Evolutionary conservation across 2,113 vertebrate genomes (phyloP), one percentile per base, ranked within the genome.

Genomic region (Hiodon alosoides): DNA sequence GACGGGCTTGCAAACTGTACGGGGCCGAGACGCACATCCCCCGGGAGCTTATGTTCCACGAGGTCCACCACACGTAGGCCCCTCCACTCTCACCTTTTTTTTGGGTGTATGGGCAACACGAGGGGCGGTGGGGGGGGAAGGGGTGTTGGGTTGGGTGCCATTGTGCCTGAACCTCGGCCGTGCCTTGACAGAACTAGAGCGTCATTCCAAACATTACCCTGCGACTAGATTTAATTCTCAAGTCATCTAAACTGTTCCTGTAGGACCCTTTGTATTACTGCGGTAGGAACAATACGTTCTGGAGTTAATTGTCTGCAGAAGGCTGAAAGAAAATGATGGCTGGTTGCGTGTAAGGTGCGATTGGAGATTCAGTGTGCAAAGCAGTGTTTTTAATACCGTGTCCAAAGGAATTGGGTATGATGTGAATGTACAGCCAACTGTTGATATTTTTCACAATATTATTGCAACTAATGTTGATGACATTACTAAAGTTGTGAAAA

Each of bases 31-130:
- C 95, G 17, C 83, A 8, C 76, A 94, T 97, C 85, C 96, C 95
- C 7, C 93, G 90, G 2, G 95, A 97, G 79, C 88, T 97, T 65
- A 96, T 97, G 95, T 89, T 96, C 79, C 96, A 96, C 0, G 93
- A 98, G 89, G 79, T 97, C 47, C 94, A 96, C 84, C 94, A 97
- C 75, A 95, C 92, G 2, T 98, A 95, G 90, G 83, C 4, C 54
- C 57, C 60, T 31, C 31, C 31, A 31, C 31, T 31, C 58, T 31
- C 55, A 50, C 52, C 3, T n/a, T 16, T 47, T 46, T n/a, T 48
- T 69, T 55, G 64, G 69, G 11, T 51, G 60, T 53, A 55, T 17
- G 61, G 73, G 66, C 3, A 47, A 50, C 69, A 59, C 31, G 31
- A 31, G 62, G 51, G 69, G 58, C 71, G 61, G 70, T 64, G 46